phyloP scores from a whole-genome alignment of 1,140 invertebrate species.

The Heterodera carotae region DNA sequence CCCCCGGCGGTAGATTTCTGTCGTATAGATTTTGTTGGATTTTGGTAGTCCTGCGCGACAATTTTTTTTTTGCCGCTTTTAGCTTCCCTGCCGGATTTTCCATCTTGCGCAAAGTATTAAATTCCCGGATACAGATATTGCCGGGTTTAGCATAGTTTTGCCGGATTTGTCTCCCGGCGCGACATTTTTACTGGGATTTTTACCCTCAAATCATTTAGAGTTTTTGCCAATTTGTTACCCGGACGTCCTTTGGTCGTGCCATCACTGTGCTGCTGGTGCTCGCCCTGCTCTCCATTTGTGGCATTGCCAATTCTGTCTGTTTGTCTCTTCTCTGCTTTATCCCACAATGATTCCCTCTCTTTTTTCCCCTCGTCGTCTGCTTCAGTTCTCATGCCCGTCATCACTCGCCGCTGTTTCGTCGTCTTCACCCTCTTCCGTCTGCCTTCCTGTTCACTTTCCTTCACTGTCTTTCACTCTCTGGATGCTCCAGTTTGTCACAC shows the following conservation, averaged over 20 bases:
- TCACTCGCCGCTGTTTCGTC: background rate
- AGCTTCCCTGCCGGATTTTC: too few relatives aligned
- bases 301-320: slow-evolving; percentile 61
- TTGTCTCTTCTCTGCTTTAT: too few relatives aligned
- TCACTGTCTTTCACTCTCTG: slow-evolving; percentile 58
- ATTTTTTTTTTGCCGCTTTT: too few relatives aligned
- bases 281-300: slow-evolving; percentile 60
- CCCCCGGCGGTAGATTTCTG: too few relatives aligned
- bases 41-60: too few relatives aligned
- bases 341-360: background rate
- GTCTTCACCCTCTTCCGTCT: slow-evolving; percentile 31
- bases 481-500: slow-evolving; percentile 43
- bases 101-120: too few relatives aligned
- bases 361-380: background rate
- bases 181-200: background rate
- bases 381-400: slow-evolving; percentile 59
- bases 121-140: too few relatives aligned
- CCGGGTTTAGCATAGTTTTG: too few relatives aligned
- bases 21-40: too few relatives aligned
- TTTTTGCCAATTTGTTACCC: slow-evolving; percentile 63
- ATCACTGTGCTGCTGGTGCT: slow-evolving; percentile 61
- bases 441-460: slow-evolving; percentile 57
- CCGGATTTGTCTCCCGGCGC: too few relatives aligned
- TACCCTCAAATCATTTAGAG: slow-evolving; percentile 48
- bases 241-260: slow-evolving; percentile 61